Base-by-base conservation (phyloP, 2,888 invertebrate species). In the Cephus sareptanus region DNA sequence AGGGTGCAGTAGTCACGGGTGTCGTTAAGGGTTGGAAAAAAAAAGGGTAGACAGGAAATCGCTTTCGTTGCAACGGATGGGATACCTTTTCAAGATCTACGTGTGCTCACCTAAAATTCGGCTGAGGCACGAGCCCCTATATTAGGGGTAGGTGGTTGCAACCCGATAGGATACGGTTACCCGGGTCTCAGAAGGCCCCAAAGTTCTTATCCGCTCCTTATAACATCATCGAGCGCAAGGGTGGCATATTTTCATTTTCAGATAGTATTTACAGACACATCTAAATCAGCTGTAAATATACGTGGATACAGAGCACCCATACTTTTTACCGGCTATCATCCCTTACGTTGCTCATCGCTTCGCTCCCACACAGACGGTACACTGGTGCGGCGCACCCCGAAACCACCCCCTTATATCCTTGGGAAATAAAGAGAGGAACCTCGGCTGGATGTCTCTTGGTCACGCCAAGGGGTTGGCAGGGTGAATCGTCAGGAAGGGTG, bases 241-340 rank as follows among this genome's bases (percentile, higher is more conserved):
- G 77, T 34, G 77, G 77, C 79, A 82, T 83, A 82, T 83, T 79
- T 84, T 82, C 82, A 79, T 80, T 81, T 79, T n/a, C 79, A 81
- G 74, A 71, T 33, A 34, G 71, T 33, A 71, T 71, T 71, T 71
- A 71, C 71, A 15, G 31, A 23, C 71, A 34, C 71, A n/a, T 4
- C 13, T 31, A 6, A 31, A 33, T 71, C 12, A 23, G 23, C 56
- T 23, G 23, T 56, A 9, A 15, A 1, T 9, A 1, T 9, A 56
- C 23, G 9, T 9, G 9, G 23, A 23, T 56, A 56, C 9, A 56
- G 23, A 23, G 2, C 23, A 56, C 56, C 2, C 56, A 56, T 23
- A 56, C 56, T 23, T 9, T 15, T 56, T 9, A 12, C 12, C 23
- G 23, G 2, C 9, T 56, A 23, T 23, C 56, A 56, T 56, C 56